A percentile compares a stretch with the other conserved stretches of the same genome.
Conservation (phyloP, 2,797 vertebrate species). For the Alauda arvensis region DNA sequence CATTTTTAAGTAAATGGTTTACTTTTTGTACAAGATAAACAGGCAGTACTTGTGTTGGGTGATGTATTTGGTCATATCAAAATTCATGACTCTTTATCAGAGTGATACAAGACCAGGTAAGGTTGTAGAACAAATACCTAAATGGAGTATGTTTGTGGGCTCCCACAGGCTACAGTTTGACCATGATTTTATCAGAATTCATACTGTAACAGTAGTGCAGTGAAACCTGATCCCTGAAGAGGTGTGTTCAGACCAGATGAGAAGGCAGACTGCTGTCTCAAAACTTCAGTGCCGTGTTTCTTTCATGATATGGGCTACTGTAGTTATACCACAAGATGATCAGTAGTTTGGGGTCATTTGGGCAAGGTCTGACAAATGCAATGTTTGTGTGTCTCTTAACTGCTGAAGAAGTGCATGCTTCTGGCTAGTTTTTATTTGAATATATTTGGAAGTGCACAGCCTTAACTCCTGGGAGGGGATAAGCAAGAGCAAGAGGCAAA, state of each 20-base stretch:
- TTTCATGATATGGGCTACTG: neutral
- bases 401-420: neutral
- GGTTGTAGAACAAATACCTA: neutral
- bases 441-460: neutral
- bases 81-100: neutral
- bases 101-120: neutral
- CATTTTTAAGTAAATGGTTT: neutral
- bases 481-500: neutral
- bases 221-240: neutral
- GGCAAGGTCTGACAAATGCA: neutral
- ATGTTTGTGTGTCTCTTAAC: neutral
- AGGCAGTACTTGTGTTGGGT: neutral
- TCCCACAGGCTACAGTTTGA: neutral
- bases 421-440: neutral
- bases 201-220: neutral
- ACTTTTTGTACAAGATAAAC: neutral
- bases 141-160: neutral
- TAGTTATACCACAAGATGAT: accelerated
- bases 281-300: neutral
- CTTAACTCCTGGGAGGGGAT: neutral
- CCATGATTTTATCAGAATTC: neutral
- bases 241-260: neutral
- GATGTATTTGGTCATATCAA: neutral
- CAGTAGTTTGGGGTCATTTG: neutral
- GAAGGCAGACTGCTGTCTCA: neutral